Conservation (phyloP, 2,888 invertebrate species). For the Cantharis nigra region DNA sequence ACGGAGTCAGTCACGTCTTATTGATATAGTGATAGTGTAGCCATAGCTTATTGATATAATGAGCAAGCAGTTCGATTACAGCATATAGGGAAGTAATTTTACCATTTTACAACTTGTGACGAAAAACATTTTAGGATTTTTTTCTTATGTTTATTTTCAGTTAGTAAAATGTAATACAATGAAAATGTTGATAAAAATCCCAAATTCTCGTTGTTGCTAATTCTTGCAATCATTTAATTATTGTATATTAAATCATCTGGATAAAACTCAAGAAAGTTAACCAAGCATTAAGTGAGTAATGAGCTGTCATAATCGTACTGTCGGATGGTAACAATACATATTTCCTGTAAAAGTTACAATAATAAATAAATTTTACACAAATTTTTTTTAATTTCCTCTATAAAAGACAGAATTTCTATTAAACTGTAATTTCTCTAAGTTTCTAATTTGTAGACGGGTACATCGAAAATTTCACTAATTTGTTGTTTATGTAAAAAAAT, state of each 20-base stretch:
- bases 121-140: too few relatives aligned
- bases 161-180: too few relatives aligned
- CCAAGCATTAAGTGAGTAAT: neutral
- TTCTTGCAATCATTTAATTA: neutral
- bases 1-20: too few relatives aligned
- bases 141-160: neutral
- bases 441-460: neutral
- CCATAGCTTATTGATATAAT: too few relatives aligned
- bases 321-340: neutral
- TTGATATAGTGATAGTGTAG: too few relatives aligned
- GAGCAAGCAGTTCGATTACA: too few relatives aligned
- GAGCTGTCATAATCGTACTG: neutral
- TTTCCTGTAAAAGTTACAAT: neutral
- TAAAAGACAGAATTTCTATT: neutral
- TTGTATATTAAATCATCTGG: neutral
- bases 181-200: too few relatives aligned
- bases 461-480: neutral
- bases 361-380: neutral
- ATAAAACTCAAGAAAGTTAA: neutral
- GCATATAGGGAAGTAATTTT: too few relatives aligned
- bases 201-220: neutral
- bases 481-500: neutral
- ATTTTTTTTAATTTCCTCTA: neutral
- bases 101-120: too few relatives aligned
- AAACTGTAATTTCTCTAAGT: neutral